These are phyloP conservation scores for Macroglossus sobrinus DNA, from an alignment of 2,113 vertebrate species.

Conservation along the genomic window DNA sequence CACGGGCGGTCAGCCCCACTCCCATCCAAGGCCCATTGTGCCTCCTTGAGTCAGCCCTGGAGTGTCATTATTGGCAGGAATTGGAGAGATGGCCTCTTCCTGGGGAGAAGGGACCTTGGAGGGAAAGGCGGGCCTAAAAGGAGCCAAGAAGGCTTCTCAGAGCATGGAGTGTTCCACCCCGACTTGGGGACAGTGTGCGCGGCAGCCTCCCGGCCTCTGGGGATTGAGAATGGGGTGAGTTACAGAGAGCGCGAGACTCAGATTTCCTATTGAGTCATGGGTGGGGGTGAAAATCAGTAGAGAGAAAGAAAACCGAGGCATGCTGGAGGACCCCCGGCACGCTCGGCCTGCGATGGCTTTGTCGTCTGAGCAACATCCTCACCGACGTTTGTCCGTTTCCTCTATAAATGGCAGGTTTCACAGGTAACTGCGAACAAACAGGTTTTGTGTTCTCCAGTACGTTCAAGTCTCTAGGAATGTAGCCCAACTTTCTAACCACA, in stretches of 20 bases:
- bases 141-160: background rate
- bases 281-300: background rate
- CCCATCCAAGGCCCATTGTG: background rate
- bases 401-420: background rate
- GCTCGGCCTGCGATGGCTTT: background rate
- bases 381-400: background rate
- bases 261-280: background rate
- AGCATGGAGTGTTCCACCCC: background rate
- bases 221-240: background rate
- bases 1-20: background rate
- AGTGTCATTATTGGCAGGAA: background rate
- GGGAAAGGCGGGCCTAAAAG: background rate
- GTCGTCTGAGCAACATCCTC: background rate
- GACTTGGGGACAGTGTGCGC: no score
- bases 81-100: background rate
- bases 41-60: background rate
- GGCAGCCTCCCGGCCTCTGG: background rate
- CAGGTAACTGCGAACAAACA: background rate
- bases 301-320: background rate
- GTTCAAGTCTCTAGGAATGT: background rate
- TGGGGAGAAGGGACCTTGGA: background rate
- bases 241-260: background rate
- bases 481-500: background rate
- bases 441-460: background rate
- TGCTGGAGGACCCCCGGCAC: no score